These are phyloP conservation scores for Caenorhabditis panamensis DNA, from an alignment of 2,888 invertebrate genomes.

Conservation along the genomic window DNA sequence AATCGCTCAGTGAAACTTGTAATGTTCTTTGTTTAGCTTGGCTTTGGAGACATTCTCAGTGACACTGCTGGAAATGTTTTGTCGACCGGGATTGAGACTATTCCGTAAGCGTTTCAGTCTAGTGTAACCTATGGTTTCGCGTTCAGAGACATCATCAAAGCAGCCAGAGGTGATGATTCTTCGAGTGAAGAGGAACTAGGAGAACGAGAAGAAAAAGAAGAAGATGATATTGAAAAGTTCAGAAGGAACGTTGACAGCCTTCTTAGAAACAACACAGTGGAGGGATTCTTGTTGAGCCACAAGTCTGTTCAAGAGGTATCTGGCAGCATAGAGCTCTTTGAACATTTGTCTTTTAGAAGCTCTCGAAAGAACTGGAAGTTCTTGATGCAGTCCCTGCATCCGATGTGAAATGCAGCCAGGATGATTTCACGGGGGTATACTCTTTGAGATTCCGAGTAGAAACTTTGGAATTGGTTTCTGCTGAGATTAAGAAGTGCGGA, in stretches of 20 bases:
- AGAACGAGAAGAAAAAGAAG: neutral
- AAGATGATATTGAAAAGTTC: neutral
- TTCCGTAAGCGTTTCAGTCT: neutral
- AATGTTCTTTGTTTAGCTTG: neutral
- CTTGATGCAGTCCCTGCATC: neutral
- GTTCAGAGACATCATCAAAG: neutral
- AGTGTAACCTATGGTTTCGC: too few relatives aligned
- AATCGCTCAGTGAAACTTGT: too few relatives aligned
- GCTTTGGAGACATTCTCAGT: neutral
- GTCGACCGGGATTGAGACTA: neutral
- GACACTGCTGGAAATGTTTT: neutral
- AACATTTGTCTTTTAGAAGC: neutral
- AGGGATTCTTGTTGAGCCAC: neutral
- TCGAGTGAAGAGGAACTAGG: neutral
- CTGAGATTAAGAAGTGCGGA: neutral
- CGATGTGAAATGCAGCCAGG: conserved; percentile 11
- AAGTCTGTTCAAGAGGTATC: neutral
- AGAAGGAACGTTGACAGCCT: neutral
- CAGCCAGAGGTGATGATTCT: neutral
- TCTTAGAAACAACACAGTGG: neutral
- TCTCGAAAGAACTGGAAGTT: neutral
- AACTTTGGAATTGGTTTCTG: neutral
- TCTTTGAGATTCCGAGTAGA: conserved; percentile 7
- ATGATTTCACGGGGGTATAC: conserved; percentile 15
- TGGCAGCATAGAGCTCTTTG: too few relatives aligned